These are phyloP conservation scores for Pyrrhosoma nymphula DNA, from an alignment of 2,888 invertebrate genomes.

Conservation along the genomic window DNA sequence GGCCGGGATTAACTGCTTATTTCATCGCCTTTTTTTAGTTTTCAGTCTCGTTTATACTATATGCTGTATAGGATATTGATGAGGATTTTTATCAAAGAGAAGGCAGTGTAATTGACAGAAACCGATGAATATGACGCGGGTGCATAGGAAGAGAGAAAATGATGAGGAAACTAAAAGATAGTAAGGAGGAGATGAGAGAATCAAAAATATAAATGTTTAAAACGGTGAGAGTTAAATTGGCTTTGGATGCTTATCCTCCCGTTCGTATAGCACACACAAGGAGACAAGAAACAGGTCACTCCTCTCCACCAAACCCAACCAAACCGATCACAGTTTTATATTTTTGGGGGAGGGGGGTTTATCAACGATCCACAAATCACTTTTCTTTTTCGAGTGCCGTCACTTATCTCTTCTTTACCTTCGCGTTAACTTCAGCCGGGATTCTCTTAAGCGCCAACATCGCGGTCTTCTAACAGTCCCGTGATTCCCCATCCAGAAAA, in stretches of 20 bases:
- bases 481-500: slow-evolving; percentile 14
- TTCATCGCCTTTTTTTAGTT: not conserved
- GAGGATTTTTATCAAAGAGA: not conserved
- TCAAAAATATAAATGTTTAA: not conserved
- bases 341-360: not conserved
- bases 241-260: too few relatives aligned
- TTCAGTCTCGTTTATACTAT: not conserved
- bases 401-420: slow-evolving; percentile 43
- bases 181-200: not conserved
- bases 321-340: not conserved
- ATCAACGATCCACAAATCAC: slow-evolving; percentile 6
- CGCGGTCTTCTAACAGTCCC: not conserved
- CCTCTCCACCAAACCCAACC: not conserved
- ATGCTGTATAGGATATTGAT: not conserved
- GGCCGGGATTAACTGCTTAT: not conserved
- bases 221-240: not conserved
- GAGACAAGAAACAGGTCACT: not conserved
- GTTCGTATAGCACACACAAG: not conserved
- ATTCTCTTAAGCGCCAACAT: slow-evolving; percentile 37
- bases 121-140: not conserved
- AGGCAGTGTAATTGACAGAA: not conserved
- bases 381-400: not conserved
- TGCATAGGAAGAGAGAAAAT: not conserved
- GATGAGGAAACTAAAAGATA: not conserved
- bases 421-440: slow-evolving; percentile 40